Evolutionary conservation across 2,888 invertebrate genomes (phyloP).

Genomic region (Eristalis tenax): DNA sequence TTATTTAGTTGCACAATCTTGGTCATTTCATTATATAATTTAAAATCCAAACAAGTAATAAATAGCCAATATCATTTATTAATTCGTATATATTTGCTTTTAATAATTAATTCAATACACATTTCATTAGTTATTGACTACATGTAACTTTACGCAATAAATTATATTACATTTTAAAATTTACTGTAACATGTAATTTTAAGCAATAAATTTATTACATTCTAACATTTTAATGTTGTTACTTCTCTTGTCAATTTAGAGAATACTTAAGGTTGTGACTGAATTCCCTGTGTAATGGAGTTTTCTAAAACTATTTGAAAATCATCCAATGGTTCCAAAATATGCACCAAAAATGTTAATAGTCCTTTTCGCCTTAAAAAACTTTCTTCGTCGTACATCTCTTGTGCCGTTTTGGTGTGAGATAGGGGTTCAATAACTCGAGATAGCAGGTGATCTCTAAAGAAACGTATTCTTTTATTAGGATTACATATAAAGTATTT

Average conservation of each 20-base stretch:
- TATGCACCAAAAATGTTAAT: slow-evolving; percentile 93
- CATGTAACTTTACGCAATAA: neutral
- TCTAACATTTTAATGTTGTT: neutral
- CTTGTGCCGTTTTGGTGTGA: slow-evolving; percentile 91
- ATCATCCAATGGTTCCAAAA: slow-evolving; percentile 94
- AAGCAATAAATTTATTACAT: neutral
- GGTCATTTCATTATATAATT: slow-evolving; percentile 14
- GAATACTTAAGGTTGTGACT: slow-evolving; percentile 80
- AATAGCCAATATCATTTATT: neutral
- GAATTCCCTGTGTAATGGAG: slow-evolving; percentile 86
- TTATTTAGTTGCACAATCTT: slow-evolving; percentile 42
- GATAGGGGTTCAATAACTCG: slow-evolving; percentile 96
- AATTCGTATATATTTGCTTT: neutral
- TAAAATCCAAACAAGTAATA: neutral
- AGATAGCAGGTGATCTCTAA: slow-evolving; percentile 93
- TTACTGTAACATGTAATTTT: neutral
- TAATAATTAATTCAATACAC: neutral
- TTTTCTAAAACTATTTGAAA: slow-evolving; percentile 91
- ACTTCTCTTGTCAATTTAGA: neutral
- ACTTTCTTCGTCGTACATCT: slow-evolving; percentile 98
- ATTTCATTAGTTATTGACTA: neutral
- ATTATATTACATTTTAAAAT: neutral
- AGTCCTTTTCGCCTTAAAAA: slow-evolving; percentile 94
- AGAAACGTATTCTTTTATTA: neutral
- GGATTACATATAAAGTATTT: no score